Evolutionary conservation across 2,113 vertebrate species (phyloP), one percentile per base, ranked within the genome.

Genomic region (Pontoporia blainvillei): DNA sequence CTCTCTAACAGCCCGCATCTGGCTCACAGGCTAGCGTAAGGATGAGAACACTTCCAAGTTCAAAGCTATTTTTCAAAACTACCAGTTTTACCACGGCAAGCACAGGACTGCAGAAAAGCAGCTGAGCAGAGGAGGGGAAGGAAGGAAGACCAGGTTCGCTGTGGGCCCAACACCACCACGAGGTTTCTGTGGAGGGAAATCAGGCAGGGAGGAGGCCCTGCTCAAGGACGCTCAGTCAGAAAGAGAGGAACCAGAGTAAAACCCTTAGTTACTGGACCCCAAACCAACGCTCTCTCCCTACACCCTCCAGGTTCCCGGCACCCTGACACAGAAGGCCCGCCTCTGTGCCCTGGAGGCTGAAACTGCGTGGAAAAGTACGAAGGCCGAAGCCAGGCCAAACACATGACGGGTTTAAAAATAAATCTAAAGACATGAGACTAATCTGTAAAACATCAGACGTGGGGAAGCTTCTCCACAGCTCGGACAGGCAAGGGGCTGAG

Each of bases 221-320:
- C 39, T 61, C 39, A 59, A 31, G 49, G 39, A 18, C 27, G 1
- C 72, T 57, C 46, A 2, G 12, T 57, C 61, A 76, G 14, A 69
- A 76, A 78, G 10, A 61, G n/a, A 49, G 14, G 36, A 18, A 66
- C 12, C 25, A 36, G 31, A 31, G 41, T n/a, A 76, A 84, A 46
- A 39, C 27, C 67, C 84, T 46, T 14, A 21, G 8, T 66, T 54
- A 23, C 75, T 14, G 8, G 52, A 57, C 29, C 79, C 44, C 81
- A 64, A 44, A 21, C 59, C 59, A 44, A 27, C 20, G 41, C 0
- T n/a, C 52, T 39, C 66, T 21, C 36, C 62, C 71, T 76, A 15
- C n/a, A 23, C 12, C 5, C 17, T 41, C 23, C 0, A 4, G 52
- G 41, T 27, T 36, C 59, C 44, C 2, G 1, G 41, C 29, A 25